Base-by-base conservation (phyloP, 2,888 invertebrate species). In the Epirrhoe tristata region DNA sequence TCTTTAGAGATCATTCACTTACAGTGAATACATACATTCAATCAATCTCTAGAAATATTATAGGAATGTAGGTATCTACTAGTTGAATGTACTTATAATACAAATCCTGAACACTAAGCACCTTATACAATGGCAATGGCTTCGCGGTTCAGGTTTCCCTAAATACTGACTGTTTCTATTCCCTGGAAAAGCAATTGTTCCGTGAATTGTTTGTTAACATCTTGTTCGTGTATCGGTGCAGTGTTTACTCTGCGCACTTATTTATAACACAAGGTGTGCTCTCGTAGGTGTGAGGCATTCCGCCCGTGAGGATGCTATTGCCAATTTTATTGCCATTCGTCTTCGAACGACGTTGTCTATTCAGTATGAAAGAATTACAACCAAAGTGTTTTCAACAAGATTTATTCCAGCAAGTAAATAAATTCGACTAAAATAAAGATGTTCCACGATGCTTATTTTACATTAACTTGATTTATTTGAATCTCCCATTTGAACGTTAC, bases 281-380 rank as follows among this genome's bases (percentile, higher is more conserved):
- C 51, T 39, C 52, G 58, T 67, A 63, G 53, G 60, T 61, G 63
- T 63, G 70, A 70, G 70, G 66, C 63, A 74, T 71, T 74, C 67
- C 59, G 64, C 65, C 60, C 73, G 66, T 67, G 71, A 73, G 74
- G 68, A 74, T 69, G 71, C 69, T 70, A 64, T 66, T 79, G 79
- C 82, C 79, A 81, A 82, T 72, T 79, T 76, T 78, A 82, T 77
- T 62, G 72, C 80, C 72, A 79, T 79, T 72, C 75, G 69, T 81
- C 78, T 81, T 81, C 69, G 52, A 68, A 60, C 73, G 74, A 72
- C 74, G 74, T 72, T 76, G 73, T 67, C 77, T 77, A 74, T 74
- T 67, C 71, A 69, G 74, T 71, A 73, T 67, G 68, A 72, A 76
- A 78, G 75, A 77, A 70, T 77, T 77, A 78, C 74, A 76, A 71